Base-by-base conservation (phyloP, 1,140 invertebrate species). In the Drosophila tsacasi region DNA sequence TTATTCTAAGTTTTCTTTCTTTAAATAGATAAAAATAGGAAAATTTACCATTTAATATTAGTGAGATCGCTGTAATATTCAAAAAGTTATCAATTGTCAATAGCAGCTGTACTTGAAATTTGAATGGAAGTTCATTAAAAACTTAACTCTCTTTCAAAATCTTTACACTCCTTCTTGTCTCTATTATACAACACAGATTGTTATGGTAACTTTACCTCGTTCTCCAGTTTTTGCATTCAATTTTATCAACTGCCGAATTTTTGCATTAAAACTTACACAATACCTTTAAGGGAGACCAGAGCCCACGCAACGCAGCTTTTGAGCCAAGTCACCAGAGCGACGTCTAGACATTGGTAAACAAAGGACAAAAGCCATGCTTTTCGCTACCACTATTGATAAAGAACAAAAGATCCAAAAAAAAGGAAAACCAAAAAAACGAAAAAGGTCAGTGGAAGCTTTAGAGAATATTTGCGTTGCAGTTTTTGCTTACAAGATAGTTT, bases 291-390 rank as follows among this genome's bases (percentile, higher is more conserved):
- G 67, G 46, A 50, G 30, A 17, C 46, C 5, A 32, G 15, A 6
- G 10, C 67, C 54, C 69, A 73, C 54, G 69, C 67, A 60, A 35
- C 23, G 55, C 37, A 52, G 67, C 37, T 50, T 73, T 60, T 40
- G 67, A 73, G 69, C 69, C 69, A 73, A 78, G 66, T 89, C 81
- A 89, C 81, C 82, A 87, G 13, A 49, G 79, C 67, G 64, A 77
- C 54, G 83, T 87, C 83, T 87, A 87, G 83, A 87, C 83, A 59
- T 84, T 83, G 81, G 83, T 81, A 87, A 87, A 87, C 83, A 87
- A 83, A 80, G 44, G 63, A 81, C 82, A 85, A 84, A 81, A 84
- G 82, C 32, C 21, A 39, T 39, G 65, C 82, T 76, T 64, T 58
- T 59, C 39, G 67, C 52, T 32, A 73, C 69, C 71, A 73, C 69